phyloP scores from a whole-genome alignment of 2,797 vertebrate species.

The Pagetopsis macropterus region DNA sequence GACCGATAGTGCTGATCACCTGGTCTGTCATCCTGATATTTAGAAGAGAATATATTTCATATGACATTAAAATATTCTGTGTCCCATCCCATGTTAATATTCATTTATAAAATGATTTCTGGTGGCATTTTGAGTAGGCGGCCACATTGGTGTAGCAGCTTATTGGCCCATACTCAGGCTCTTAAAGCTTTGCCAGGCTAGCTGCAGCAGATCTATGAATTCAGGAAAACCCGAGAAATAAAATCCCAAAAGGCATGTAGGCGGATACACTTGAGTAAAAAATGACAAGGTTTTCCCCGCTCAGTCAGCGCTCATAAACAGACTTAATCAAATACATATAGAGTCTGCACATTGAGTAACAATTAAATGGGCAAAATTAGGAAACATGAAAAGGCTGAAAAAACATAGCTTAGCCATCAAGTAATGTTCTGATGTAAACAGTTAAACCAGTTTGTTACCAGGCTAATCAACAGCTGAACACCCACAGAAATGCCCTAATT shows the following conservation, averaged over 20 bases:
- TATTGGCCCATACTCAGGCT: constrained; percentile 52
- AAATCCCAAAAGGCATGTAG: constrained; percentile 64
- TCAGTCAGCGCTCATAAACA: constrained; percentile 59
- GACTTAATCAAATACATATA: constrained; percentile 55
- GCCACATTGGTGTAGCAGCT: constrained; percentile 49
- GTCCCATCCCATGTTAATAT: constrained; percentile 32
- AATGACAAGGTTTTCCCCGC: constrained; percentile 67
- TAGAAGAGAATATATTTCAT: constrained; percentile 18
- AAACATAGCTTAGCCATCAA: constrained; percentile 2
- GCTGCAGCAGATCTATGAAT: constrained; percentile 63
- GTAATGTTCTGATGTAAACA: neutral
- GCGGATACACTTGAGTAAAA: constrained; percentile 70
- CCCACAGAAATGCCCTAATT: neutral
- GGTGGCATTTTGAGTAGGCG: constrained; percentile 60
- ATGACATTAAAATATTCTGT: constrained; percentile 17
- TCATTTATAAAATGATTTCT: constrained; percentile 56
- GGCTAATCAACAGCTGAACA: constrained; percentile 6
- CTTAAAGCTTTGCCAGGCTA: constrained; percentile 59
- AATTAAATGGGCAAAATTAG: constrained; percentile 1
- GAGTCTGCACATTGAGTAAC: constrained; percentile 23
- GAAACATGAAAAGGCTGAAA: constrained; percentile 20
- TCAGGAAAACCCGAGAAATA: constrained; percentile 56
- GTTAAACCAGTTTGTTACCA: neutral
- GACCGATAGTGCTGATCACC: neutral
- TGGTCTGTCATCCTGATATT: neutral